Percentiles rank a stretch among this genome's conserved stretches.
Evolutionary conservation across 2,888 invertebrate genomes (phyloP).

Genomic region (Serripes groenlandicus): DNA sequence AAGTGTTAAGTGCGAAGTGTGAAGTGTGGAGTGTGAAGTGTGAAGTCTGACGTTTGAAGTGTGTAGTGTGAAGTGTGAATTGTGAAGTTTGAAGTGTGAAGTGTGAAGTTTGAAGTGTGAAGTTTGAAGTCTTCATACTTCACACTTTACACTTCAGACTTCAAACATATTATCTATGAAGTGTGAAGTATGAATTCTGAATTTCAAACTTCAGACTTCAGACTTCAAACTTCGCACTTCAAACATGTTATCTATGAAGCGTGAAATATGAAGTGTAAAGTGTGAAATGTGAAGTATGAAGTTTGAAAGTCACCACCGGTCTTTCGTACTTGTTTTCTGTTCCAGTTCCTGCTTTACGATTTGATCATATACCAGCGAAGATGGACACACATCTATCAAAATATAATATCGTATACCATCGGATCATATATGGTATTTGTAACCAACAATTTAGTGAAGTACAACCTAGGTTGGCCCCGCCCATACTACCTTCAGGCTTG

Average conservation of each 20-base stretch:
- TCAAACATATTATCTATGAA: too few species aligned
- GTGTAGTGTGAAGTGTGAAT: too few species aligned
- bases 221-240: neutral
- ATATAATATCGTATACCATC: neutral
- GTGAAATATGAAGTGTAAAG: neutral
- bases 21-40: too few species aligned
- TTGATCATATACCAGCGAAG: neutral
- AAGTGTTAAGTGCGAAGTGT: too few species aligned
- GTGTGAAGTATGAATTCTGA: too few species aligned
- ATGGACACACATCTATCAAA: neutral
- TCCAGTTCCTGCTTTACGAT: slow-evolving; percentile 12
- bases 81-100: too few species aligned
- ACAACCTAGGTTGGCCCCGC: slow-evolving; percentile 16
- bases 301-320: too few species aligned
- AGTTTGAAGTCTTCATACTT: too few species aligned
- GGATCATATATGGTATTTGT: slow-evolving; percentile 16
- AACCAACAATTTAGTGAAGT: slow-evolving; percentile 26
- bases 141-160: too few species aligned
- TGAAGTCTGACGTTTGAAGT: too few species aligned
- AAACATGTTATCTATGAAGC: neutral
- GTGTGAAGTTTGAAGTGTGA: too few species aligned
- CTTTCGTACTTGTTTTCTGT: neutral
- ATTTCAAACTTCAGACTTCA: too few species aligned
- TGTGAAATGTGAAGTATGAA: neutral
- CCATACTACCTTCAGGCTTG: slow-evolving; percentile 24